Evolutionary conservation across 1,140 invertebrate genomes (phyloP).

Genomic region (Condylostylus longicornis): DNA sequence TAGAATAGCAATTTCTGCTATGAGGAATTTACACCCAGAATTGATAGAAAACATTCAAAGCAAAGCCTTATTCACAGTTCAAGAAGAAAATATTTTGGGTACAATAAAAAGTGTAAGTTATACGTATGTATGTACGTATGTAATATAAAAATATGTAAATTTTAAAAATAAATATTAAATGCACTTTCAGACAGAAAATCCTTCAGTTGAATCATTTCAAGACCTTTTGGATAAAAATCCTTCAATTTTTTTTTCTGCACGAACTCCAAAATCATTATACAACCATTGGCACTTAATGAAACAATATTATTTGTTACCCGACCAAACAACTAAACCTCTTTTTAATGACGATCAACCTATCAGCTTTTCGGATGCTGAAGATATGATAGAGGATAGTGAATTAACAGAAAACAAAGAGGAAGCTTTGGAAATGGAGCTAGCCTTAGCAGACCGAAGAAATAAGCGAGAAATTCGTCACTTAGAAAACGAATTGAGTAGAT

Average conservation of each 20-base stretch:
- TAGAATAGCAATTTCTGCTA: slow-evolving; percentile 74
- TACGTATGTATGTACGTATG: too few relatives aligned
- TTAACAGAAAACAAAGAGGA: slow-evolving; percentile 66
- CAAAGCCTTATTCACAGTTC: slow-evolving; percentile 74
- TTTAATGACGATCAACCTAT: slow-evolving; percentile 48
- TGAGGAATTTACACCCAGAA: slow-evolving; percentile 87
- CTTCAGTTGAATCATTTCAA: slow-evolving; percentile 66
- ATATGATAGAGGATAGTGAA: slow-evolving; percentile 71
- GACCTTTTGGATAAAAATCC: slow-evolving; percentile 73
- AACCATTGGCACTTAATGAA: slow-evolving; percentile 87
- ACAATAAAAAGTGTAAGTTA: slow-evolving; percentile 65
- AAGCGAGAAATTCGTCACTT: slow-evolving; percentile 70
- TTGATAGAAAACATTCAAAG: slow-evolving; percentile 71
- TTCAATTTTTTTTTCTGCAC: slow-evolving; percentile 68
- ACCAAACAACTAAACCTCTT: slow-evolving; percentile 58
- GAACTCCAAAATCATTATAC: slow-evolving; percentile 72
- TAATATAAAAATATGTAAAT: too few relatives aligned
- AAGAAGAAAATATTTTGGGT: slow-evolving; percentile 76
- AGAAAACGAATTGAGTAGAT: slow-evolving; percentile 77
- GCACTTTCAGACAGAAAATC: slow-evolving; percentile 28
- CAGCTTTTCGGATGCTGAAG: slow-evolving; percentile 86
- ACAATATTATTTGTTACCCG: slow-evolving; percentile 80
- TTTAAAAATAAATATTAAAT: neutral
- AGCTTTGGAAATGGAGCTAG: slow-evolving; percentile 47
- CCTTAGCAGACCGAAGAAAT: slow-evolving; percentile 45